Base-by-base conservation (phyloP, 2,113 vertebrate genomes). In the Pluvialis apricaria region DNA sequence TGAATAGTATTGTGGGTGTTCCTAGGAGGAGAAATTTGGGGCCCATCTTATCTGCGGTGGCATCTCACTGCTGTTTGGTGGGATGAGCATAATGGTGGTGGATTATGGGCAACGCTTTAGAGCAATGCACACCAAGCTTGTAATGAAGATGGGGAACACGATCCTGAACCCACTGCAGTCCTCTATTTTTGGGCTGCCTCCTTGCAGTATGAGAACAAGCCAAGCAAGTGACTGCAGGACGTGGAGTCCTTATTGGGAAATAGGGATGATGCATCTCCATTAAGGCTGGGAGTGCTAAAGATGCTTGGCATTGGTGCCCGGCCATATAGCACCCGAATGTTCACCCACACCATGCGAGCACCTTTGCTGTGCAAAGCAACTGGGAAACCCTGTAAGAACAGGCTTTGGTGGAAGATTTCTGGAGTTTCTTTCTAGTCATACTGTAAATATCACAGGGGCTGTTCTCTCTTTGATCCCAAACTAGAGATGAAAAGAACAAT, bases 391-490 rank as follows among this genome's bases (percentile, higher is more conserved):
- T 20, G 2, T 4, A 54, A 45, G 54, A 75, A 21, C 15, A 42
- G 20, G 10, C 18, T 55, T 75, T 51, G 55, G 77, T 31, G 26
- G 52, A 86, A 82, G 65, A 71, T 52, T 75, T 82, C 77, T 87
- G 69, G 73, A 42, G 44, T 79, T 86, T 88, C 58, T 65, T 86
- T 86, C 69, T 44, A 89, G 81, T 82, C 26, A 31, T 89, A 51
- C 52, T 85, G 65, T 82, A 84, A 94, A 89, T 96, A 78, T 78
- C 61, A 71, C 57, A 64, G 77, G 36, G 81, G 26, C 73, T 87
- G 26, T 55, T 94, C 47, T 83, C 36, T 68, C 72, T 96, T 92
- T 95, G 89, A 94, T 96, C 83, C 80, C 89, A 82, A 84, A 90
- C 68, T 71, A 47, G 83, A 91, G 60, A 87, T 81, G 72, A 95